Evolutionary conservation across 2,888 invertebrate species (phyloP).

Genomic region (Athrips mouffetella): DNA sequence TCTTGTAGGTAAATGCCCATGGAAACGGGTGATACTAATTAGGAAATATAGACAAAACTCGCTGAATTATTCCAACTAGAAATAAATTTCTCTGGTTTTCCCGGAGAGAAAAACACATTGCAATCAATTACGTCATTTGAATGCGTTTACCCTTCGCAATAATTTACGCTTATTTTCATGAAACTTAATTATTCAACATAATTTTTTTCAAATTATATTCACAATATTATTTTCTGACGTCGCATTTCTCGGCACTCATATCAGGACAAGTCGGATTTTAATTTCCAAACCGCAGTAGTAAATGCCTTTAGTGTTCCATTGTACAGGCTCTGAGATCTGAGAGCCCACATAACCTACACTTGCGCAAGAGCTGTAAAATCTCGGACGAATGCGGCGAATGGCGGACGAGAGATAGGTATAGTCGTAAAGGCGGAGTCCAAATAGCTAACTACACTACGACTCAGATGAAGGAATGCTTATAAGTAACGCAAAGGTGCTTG

Average conservation of each 20-base stretch:
- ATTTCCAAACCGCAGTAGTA: slow-evolving; percentile 77
- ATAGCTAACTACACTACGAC: not conserved
- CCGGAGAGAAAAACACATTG: too few species aligned
- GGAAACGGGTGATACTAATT: too few species aligned
- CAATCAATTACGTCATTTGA: too few species aligned
- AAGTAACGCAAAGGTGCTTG: not conserved
- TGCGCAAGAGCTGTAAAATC: slow-evolving; percentile 46
- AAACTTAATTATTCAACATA: too few species aligned
- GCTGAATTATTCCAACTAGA: too few species aligned
- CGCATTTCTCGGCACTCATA: slow-evolving; percentile 30
- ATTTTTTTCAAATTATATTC: too few species aligned
- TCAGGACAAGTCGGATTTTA: slow-evolving; percentile 70
- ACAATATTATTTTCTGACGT: not conserved
- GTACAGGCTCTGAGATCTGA: slow-evolving; percentile 38
- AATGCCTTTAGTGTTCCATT: slow-evolving; percentile 75
- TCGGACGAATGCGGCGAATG: slow-evolving; percentile 20
- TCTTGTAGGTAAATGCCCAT: too few species aligned
- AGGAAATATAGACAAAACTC: too few species aligned
- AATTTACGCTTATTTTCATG: too few species aligned
- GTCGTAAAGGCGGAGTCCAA: slow-evolving; percentile 1
- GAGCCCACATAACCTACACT: slow-evolving; percentile 47
- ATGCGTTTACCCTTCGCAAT: too few species aligned
- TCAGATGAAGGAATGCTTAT: not conserved
- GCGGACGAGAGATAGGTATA: slow-evolving; percentile 6
- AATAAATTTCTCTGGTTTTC: too few species aligned